These are phyloP conservation scores for Rhagoletis zephyria DNA, from an alignment of 1,140 invertebrate species.

Conservation along the genomic window DNA sequence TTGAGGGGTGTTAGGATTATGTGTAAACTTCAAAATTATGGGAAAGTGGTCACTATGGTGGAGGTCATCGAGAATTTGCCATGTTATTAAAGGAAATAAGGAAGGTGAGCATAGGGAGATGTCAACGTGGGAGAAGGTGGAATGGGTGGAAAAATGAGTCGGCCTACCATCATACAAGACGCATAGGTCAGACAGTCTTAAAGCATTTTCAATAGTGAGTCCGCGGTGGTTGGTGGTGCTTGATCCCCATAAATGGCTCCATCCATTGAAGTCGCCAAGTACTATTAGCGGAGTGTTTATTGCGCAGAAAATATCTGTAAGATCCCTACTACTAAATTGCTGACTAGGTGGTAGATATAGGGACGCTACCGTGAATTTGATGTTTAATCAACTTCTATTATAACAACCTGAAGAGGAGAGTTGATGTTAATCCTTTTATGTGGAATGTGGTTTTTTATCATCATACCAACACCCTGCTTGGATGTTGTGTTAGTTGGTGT, in stretches of 20 bases:
- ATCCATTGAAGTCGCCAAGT: neutral
- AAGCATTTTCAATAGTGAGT: neutral
- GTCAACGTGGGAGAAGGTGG: neutral
- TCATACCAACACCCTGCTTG: neutral
- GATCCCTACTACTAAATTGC: neutral
- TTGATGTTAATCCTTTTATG: neutral
- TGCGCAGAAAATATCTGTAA: neutral
- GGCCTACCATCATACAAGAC: conserved; percentile 24
- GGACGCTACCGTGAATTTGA: conserved; percentile 4
- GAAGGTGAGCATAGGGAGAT: neutral
- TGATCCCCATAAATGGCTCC: neutral
- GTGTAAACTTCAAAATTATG: neutral
- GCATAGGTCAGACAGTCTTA: neutral
- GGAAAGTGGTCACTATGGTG: conserved; percentile 36
- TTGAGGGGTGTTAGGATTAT: neutral
- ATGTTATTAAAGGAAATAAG: neutral
- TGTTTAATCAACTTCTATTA: neutral
- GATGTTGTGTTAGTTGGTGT: neutral
- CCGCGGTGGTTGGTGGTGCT: neutral
- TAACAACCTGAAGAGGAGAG: neutral
- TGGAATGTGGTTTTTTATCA: conserved; percentile 10
- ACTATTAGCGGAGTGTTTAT: neutral
- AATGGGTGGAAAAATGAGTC: conserved; percentile 29
- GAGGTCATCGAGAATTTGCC: conserved; percentile 18
- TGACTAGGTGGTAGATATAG: neutral